phyloP scores from a whole-genome alignment of 2,888 invertebrate species.

The Lordiphosa fenestrarum region DNA sequence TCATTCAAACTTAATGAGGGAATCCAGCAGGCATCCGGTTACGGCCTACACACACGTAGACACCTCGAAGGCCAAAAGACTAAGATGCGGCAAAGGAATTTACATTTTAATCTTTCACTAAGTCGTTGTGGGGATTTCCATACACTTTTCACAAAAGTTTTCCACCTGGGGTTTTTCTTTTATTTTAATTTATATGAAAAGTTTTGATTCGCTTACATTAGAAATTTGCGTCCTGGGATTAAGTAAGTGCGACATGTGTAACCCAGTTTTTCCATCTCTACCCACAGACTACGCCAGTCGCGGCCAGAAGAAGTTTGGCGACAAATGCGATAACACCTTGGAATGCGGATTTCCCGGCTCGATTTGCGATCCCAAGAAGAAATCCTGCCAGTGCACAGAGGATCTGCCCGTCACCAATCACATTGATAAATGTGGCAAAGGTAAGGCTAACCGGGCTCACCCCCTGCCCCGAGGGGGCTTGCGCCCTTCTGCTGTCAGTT shows the following conservation, averaged over 20 bases:
- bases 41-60: constrained; percentile 1
- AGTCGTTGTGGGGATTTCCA: constrained; percentile 55
- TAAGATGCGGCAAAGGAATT: constrained; percentile 49
- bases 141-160: constrained; percentile 50
- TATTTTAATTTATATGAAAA: constrained; percentile 47
- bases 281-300: constrained; percentile 82
- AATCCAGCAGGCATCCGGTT: constrained; percentile 34
- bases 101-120: constrained; percentile 70
- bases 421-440: constrained; percentile 91
- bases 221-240: constrained; percentile 63
- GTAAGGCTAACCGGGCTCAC: constrained; percentile 81
- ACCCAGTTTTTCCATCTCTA: background rate
- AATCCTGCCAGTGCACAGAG: constrained; percentile 87
- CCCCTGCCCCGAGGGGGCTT: background rate
- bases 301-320: constrained; percentile 87
- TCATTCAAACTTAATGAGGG: constrained; percentile 76
- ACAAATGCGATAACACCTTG: constrained; percentile 85
- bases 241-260: constrained; percentile 37
- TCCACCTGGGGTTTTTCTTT: constrained; percentile 8
- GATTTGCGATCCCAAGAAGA: constrained; percentile 86
- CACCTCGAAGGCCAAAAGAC: constrained; percentile 16
- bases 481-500: constrained; percentile 47
- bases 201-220: constrained; percentile 59
- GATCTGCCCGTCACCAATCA: constrained; percentile 90
- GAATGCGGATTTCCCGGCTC: constrained; percentile 90